Evolutionary conservation across 1,140 invertebrate genomes (phyloP).

Genomic region (Magallana gigas): DNA sequence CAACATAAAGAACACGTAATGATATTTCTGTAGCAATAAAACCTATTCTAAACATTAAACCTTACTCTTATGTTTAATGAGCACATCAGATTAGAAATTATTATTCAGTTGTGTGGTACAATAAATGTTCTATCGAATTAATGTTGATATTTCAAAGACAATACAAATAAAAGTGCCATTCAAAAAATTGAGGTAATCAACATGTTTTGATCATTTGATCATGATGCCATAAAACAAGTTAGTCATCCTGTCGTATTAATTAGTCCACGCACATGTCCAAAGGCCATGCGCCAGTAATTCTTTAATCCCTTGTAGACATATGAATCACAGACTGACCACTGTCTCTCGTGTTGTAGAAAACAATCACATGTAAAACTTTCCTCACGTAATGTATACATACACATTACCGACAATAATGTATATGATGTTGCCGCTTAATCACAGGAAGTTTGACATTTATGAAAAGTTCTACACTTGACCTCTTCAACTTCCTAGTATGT

Average conservation of each 20-base stretch:
- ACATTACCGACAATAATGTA: background rate
- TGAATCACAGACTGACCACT: constrained; percentile 32
- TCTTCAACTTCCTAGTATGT: constrained; percentile 19
- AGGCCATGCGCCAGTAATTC: constrained; percentile 25
- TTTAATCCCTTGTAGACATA: constrained; percentile 27
- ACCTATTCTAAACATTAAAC: too few species aligned
- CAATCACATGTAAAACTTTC: too few species aligned
- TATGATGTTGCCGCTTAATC: constrained; percentile 6
- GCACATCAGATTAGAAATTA: too few species aligned
- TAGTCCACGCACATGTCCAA: constrained; percentile 25
- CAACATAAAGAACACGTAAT: background rate
- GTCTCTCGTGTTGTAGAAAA: background rate
- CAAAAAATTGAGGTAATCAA: background rate
- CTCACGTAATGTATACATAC: background rate
- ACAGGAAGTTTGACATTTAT: constrained; percentile 33
- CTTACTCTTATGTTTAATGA: too few species aligned
- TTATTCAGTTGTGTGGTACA: too few species aligned
- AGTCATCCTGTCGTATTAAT: background rate
- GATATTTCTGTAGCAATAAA: too few species aligned
- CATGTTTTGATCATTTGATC: constrained; percentile 17
- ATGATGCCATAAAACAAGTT: constrained; percentile 31
- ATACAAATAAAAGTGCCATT: background rate
- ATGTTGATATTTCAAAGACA: too few species aligned
- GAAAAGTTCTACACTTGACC: constrained; percentile 15
- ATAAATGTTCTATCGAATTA: too few species aligned